Conservation (phyloP, 2,797 vertebrate genomes). For the Melanotaenia pygmaea region DNA sequence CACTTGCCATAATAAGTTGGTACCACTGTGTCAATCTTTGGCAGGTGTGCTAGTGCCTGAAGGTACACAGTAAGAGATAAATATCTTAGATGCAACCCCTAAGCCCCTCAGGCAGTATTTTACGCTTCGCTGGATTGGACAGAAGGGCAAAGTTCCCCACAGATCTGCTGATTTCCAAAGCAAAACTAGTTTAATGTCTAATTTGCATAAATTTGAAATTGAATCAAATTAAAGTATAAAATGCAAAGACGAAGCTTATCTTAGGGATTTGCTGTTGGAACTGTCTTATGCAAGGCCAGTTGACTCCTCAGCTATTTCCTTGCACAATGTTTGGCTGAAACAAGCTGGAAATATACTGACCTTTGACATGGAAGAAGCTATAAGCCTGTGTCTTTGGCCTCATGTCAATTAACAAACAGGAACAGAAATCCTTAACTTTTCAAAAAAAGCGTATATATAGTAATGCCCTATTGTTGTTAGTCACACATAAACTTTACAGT, state of each 20-base stretch:
- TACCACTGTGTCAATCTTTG: slow-evolving; percentile 55
- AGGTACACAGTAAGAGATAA: slow-evolving; percentile 55
- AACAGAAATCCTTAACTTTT: neutral
- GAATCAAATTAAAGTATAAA: neutral
- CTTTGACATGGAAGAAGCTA: neutral
- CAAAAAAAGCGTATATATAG: neutral
- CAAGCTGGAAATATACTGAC: neutral
- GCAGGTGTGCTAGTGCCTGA: slow-evolving; percentile 57
- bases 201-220: neutral
- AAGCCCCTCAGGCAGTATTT: slow-evolving; percentile 56
- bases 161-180: slow-evolving; percentile 33
- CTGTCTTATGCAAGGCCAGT: neutral
- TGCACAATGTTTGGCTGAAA: neutral
- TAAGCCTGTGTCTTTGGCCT: neutral
- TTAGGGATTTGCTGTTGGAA: neutral
- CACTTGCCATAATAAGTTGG: slow-evolving; percentile 55
- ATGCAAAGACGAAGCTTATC: neutral
- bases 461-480: neutral
- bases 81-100: slow-evolving; percentile 65
- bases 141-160: slow-evolving; percentile 20
- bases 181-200: slow-evolving; percentile 13
- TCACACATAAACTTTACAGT: neutral
- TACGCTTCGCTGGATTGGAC: slow-evolving; percentile 46
- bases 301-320: neutral
- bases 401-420: neutral